Evolutionary conservation across 2,797 vertebrate genomes (phyloP).

Genomic region (Hippopotamyrus pictus): DNA sequence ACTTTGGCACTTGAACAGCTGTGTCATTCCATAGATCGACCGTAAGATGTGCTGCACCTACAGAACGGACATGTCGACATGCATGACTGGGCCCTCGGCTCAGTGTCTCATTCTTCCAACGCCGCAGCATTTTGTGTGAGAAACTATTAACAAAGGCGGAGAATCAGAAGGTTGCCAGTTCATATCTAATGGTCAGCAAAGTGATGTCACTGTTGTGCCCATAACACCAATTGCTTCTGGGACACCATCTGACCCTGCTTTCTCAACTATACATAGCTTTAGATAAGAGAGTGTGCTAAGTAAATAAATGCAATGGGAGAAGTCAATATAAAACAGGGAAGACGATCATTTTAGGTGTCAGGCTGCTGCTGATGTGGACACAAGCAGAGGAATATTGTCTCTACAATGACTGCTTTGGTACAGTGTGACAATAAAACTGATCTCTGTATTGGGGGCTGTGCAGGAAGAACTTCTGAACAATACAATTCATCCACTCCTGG

Average conservation of each 20-base stretch:
- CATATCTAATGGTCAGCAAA: background rate
- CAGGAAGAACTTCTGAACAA: background rate
- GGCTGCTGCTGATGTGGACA: background rate
- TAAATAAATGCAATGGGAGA: background rate
- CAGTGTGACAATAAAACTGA: background rate
- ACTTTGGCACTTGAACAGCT: conserved; percentile 48
- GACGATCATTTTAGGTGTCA: background rate
- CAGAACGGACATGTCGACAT: background rate
- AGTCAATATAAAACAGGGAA: background rate
- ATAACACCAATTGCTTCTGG: background rate
- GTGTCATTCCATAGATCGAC: conserved; percentile 57
- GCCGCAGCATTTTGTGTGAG: background rate
- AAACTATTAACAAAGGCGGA: background rate
- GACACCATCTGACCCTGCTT: background rate
- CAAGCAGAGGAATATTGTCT: background rate
- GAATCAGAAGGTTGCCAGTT: background rate
- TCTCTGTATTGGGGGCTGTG: background rate
- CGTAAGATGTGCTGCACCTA: conserved; percentile 52
- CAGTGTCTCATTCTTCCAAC: background rate
- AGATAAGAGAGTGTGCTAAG: background rate
- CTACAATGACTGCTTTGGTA: background rate
- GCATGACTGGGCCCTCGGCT: background rate
- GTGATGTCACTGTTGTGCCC: background rate
- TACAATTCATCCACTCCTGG: background rate
- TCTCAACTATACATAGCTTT: background rate